Base-by-base conservation (phyloP, 2,888 invertebrate genomes). In the Nephrotoma appendiculata region DNA sequence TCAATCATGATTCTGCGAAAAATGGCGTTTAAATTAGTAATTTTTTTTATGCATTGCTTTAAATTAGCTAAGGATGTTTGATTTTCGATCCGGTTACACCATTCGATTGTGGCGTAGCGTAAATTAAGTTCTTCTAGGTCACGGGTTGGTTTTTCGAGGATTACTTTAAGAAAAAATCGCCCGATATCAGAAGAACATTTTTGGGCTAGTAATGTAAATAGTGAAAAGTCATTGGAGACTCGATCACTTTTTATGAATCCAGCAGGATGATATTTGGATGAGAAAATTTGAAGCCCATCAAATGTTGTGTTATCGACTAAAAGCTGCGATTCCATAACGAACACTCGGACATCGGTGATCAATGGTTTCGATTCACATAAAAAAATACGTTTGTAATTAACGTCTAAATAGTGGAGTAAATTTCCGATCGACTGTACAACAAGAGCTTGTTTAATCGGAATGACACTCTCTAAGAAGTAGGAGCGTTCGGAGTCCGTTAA, bases 181-280 rank as follows among this genome's bases (percentile, higher is more conserved):
- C 88, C 89, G 52, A 88, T 87, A 4, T 87, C 87, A 0, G 89
- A 89, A 6, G 57, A 87, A 71, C 89, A 89, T 41, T 87, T 84
- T 41, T 86, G 48, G 87, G 88, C 88, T 11, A 89, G 52, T 6
- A 88, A 6, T 31, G 87, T 87, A 86, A 86, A 88, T 1, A 89
- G 31, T 3, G 88, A 88, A 12, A 94, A 90, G 0, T 94, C 94
- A 44, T 89, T 91, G 42, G 90, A 90, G 1, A 90, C 90, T 7
- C 91, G 92, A 89, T 94, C 95, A 88, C 90, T 90, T 12, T 91
- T 92, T 89, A 95, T 95, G 88, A 94, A 94, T 41, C 92, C 92
- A 42, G 95, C 94, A n/a, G 95, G 95, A 89, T 95, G 95, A 89
- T 95, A 95, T 87, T 92, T 93, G 43, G 92, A 91, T 85, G 93